Evolutionary conservation across 2,888 invertebrate genomes (phyloP).

Genomic region (Melipona bicolor): DNA sequence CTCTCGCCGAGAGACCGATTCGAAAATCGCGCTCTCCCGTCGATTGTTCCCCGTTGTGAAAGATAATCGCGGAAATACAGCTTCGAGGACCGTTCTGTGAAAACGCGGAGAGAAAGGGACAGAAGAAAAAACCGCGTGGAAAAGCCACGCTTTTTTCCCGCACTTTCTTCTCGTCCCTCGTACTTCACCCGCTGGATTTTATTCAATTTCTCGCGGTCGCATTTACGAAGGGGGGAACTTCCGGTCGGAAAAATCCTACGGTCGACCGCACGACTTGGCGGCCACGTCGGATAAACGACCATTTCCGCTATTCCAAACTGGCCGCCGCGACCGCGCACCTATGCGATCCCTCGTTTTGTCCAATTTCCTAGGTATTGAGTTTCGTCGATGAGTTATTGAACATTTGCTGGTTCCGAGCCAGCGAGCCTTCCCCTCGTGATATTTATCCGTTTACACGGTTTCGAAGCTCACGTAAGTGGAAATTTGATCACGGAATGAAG

Average conservation of each 20-base stretch:
- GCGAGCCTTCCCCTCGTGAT: too few relatives aligned
- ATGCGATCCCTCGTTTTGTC: too few relatives aligned
- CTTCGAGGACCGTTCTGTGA: not conserved
- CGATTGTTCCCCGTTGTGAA: not conserved
- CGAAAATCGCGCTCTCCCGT: not conserved
- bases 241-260: conserved; percentile 35
- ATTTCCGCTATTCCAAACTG: not conserved
- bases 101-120: not conserved
- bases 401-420: not conserved
- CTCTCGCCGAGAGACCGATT: too few relatives aligned
- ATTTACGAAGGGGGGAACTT: conserved; percentile 7
- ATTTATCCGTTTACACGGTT: too few relatives aligned
- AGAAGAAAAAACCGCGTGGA: not conserved
- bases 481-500: too few relatives aligned
- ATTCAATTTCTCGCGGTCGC: conserved; percentile 33
- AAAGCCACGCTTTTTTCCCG: conserved; percentile 21
- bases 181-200: not conserved
- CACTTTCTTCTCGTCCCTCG: not conserved
- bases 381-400: not conserved
- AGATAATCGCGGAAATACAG: not conserved
- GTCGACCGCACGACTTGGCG: conserved; percentile 25
- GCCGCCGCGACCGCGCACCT: not conserved
- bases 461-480: too few relatives aligned
- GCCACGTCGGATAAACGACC: conserved; percentile 27
- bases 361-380: not conserved